Base-by-base conservation (phyloP, 2,113 vertebrate genomes). In the Tylochromis polylepis region DNA sequence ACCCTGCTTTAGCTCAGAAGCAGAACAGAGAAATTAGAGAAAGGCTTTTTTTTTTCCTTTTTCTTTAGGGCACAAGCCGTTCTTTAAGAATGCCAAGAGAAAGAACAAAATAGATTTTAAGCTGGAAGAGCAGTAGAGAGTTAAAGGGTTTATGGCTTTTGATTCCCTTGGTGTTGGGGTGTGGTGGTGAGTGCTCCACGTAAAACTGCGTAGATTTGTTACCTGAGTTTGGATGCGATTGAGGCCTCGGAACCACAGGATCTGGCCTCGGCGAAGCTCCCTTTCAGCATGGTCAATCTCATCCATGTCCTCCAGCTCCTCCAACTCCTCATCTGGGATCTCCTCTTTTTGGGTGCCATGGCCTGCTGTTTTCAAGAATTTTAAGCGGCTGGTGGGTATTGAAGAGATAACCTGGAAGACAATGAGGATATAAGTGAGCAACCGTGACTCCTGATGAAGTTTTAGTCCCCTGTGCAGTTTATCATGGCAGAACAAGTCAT, bases 141-240 rank as follows among this genome's bases (percentile, higher is more conserved):
- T 88, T 94, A 93, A 87, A 93, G 80, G 80, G 70, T 93, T 92
- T 90, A 95, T 94, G 93, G 95, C 95, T 94, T 94, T 91, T 82
- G 67, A 81, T 92, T 94, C 93, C 93, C 60, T 70, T 87, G 65
- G 79, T 87, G 90, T 62, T 9, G 56, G 56, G 41, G 85, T 79
- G 89, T 2, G 3, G 60, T 81, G 27, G 20, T 56, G 2, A 18
- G 58, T 36, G 67, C 11, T 46, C 6, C 7, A 4, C 9, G 0
- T 43, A 55, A 29, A 2, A 3, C 18, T 24, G 22, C 1, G 5
- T 1, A 5, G 94, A 75, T 94, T 53, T 86, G 93, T 97, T 98
- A 99, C 99, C 99, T 99, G 98, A 89, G 98, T 99, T 89, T 99
- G 99, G 95, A 99, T 99, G 95, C 99, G 97, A 96, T 99, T 99